Percentiles rank a stretch among this genome's conserved stretches.
phyloP scores from a whole-genome alignment of 23 tunicate genomes.

The Ciona savignyi region DNA sequence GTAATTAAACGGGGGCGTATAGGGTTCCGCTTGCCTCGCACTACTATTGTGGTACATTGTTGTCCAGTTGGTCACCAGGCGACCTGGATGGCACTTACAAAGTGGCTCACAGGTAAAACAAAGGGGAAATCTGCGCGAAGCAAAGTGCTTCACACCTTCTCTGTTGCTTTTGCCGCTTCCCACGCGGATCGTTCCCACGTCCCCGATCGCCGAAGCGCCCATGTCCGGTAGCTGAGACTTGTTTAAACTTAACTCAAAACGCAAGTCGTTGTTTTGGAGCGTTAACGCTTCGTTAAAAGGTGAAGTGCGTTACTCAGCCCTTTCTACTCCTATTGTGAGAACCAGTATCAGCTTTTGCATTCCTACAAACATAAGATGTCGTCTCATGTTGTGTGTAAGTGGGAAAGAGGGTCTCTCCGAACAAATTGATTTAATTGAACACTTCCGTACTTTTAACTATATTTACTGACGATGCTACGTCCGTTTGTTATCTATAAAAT shows the following conservation, averaged over 20 bases:
- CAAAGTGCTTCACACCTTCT: not conserved
- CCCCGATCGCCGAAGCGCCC: not conserved
- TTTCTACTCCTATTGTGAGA: not conserved
- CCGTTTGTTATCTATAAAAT: not conserved
- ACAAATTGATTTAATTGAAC: not conserved
- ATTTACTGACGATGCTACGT: not conserved
- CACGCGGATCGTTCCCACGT: slow-evolving; percentile 2
- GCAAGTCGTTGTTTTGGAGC: not conserved
- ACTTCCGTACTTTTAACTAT: not conserved
- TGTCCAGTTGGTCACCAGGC: slow-evolving; percentile 1
- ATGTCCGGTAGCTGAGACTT: not conserved
- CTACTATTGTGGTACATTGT: not conserved
- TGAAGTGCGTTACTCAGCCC: not conserved
- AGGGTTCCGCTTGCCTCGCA: not conserved
- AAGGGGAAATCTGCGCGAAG: not conserved
- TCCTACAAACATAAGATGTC: not conserved
- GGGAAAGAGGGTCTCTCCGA: not conserved
- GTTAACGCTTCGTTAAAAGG: not conserved
- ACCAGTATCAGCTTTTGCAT: not conserved
- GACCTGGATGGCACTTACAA: not conserved
- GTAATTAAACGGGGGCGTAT: not conserved
- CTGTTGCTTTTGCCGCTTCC: not conserved
- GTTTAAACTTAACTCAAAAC: not conserved
- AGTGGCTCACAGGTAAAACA: not conserved
- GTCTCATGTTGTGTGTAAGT: not conserved